Conservation (phyloP, 2,113 vertebrate species). For the Lucifuga dentata region DNA sequence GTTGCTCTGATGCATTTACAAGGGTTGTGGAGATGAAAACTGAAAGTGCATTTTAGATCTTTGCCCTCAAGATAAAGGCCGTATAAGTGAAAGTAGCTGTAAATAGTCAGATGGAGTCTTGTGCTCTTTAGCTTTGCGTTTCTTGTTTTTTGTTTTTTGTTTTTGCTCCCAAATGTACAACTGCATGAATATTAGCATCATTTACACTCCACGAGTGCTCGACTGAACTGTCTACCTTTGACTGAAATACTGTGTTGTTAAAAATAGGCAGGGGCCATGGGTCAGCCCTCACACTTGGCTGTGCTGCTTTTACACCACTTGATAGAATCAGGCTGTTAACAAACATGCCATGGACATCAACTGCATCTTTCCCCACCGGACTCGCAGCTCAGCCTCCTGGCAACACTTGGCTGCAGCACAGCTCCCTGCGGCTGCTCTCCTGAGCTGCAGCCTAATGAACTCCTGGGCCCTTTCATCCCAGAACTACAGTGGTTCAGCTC, state of each 20-base stretch:
- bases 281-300: constrained; percentile 76
- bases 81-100: constrained; percentile 60
- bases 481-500: constrained; percentile 64
- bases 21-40: constrained; percentile 75
- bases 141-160: constrained; percentile 63
- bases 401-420: constrained; percentile 70
- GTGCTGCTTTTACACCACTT: constrained; percentile 76
- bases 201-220: constrained; percentile 69
- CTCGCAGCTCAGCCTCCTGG: constrained; percentile 78
- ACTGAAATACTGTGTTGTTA: constrained; percentile 71
- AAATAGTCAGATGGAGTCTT: constrained; percentile 63
- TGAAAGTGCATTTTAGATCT: constrained; percentile 74
- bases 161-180: constrained; percentile 72
- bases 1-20: constrained; percentile 72
- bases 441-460: constrained; percentile 81
- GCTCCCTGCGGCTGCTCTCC: constrained; percentile 78
- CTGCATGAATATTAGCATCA: constrained; percentile 74
- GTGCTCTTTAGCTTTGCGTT: constrained; percentile 72
- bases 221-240: constrained; percentile 74
- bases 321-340: constrained; percentile 84
- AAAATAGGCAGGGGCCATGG: constrained; percentile 75
- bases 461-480: constrained; percentile 72
- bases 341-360: constrained; percentile 83
- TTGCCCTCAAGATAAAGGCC: constrained; percentile 76
- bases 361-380: constrained; percentile 74